These are phyloP conservation scores for Falco peregrinus DNA, from an alignment of 2,797 vertebrate genomes.

Conservation along the genomic window DNA sequence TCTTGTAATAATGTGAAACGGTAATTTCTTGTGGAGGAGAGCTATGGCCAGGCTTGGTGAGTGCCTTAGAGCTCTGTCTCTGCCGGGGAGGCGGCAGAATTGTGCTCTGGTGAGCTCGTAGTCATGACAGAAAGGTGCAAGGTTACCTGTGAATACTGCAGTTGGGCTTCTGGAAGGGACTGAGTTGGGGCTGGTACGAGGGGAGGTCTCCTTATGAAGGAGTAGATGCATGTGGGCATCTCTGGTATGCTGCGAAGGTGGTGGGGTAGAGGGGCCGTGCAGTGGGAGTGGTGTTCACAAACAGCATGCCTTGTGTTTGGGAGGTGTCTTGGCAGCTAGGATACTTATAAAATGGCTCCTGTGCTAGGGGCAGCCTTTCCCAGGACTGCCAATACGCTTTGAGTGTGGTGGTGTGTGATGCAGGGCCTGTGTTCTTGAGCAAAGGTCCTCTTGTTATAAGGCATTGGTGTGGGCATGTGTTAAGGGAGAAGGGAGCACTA, in stretches of 20 bases:
- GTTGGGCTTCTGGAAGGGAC: background rate
- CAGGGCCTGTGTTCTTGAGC: background rate
- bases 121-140: background rate
- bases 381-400: background rate
- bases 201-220: background rate
- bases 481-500: background rate
- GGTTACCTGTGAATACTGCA: background rate
- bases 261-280: background rate
- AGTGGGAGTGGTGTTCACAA: background rate
- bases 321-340: background rate
- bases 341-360: background rate
- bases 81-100: background rate
- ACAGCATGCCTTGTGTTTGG: background rate
- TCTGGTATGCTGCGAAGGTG: background rate
- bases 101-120: background rate
- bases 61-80: background rate
- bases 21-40: background rate
- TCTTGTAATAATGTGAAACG: background rate
- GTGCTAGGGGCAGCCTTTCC: background rate
- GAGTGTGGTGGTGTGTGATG: background rate
- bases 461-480: background rate
- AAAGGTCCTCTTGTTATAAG: background rate
- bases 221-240: background rate
- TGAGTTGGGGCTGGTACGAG: no score
- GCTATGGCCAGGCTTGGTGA: background rate